Evolutionary conservation across 2,888 invertebrate genomes (phyloP), one percentile per base, ranked within the genome.

Genomic region (Hecatera dysodea): DNA sequence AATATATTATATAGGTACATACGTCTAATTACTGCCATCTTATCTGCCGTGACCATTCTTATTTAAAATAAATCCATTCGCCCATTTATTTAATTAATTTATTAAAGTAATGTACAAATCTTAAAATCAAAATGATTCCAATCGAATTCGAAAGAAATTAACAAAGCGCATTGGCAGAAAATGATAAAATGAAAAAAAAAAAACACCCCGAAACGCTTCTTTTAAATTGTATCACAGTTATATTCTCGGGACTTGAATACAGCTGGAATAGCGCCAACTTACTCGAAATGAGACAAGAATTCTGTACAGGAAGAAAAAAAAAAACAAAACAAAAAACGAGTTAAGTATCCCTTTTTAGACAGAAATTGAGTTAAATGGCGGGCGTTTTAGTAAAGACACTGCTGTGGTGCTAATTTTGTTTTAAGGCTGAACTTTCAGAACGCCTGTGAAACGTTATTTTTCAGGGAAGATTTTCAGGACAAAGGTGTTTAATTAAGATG

Each of bases 231-330:
- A 69, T 69, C 62, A 50, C 53, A 53, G 65, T 69, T 48, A 75
- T 79, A 75, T 69, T 65, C 17, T 19, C 27, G n/a, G 22, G 55
- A 52, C 62, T 71, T 68, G 59, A 62, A 74, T 72, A 63, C 52
- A 57, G 33, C 27, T 85, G 86, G 81, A 70, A 61, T 64, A 46
- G 50, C n/a, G 84, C 86, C 83, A 83, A 74, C 42, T 70, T 24
- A 50, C 72, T 75, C 19, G 39, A 48, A 60, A 70, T 71, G 69
- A 60, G 55, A 68, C 64, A 70, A 44, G n/a, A 68, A 77, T 72
- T 80, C 33, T 33, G 46, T 33, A 62, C 52, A 39, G 39, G 27
- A 68, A 77, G 65, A 75, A 56, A 57, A 71, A 24, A 81, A 60
- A 83, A 75, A 56, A 57, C 69, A 24, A 81, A 60, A 83, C 55